phyloP scores from a whole-genome alignment of 2,113 vertebrate species.

The Saguinus imperator region DNA sequence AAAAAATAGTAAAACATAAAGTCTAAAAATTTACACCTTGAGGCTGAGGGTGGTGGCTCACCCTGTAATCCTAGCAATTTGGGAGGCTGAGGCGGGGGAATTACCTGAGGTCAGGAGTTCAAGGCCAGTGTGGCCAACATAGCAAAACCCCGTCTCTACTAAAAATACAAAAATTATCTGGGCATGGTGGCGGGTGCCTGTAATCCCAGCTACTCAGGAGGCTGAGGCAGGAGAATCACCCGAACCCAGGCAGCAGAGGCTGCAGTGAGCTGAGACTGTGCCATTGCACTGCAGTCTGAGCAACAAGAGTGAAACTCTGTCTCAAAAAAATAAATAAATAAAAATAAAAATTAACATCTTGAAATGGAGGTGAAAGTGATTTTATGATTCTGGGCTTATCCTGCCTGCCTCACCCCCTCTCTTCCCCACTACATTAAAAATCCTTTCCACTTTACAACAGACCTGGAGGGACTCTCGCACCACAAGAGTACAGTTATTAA shows the following conservation, averaged over 20 bases:
- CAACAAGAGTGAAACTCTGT: background rate
- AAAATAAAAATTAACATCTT: background rate
- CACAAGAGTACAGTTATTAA: background rate
- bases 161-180: background rate
- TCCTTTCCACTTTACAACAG: background rate
- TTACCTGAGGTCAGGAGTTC: background rate
- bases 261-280: background rate
- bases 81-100: background rate
- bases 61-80: background rate
- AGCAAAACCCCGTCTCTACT: background rate
- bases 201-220: background rate
- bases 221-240: background rate
- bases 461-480: background rate
- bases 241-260: background rate
- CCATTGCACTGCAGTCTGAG: background rate
- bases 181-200: background rate
- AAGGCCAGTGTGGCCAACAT: background rate
- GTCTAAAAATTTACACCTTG: background rate
- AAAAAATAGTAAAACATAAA: conserved; percentile 2
- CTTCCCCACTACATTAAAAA: background rate
- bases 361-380: background rate
- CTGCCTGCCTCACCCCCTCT: background rate
- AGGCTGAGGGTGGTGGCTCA: background rate
- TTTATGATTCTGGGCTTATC: background rate
- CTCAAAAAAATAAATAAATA: background rate